Evolutionary conservation across 2,888 invertebrate genomes (phyloP), one percentile per base, ranked within the genome.

Genomic region (Eupsilia transversa): DNA sequence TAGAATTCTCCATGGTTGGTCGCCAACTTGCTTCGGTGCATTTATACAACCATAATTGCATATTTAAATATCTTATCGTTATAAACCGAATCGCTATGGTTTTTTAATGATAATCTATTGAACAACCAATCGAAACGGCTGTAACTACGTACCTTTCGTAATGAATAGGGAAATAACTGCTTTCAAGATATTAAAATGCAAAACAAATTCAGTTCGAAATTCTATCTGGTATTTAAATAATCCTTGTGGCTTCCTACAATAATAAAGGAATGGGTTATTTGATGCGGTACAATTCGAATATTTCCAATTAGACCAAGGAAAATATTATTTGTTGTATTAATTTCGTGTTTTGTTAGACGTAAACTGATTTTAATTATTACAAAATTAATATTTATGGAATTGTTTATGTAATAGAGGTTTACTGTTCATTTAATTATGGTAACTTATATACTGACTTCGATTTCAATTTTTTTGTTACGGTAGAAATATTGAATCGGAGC

Each of bases 31-130:
- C 60, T 57, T 70, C 63, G 43, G 66, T 27, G 49, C 79, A 74
- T 72, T 78, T 54, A 60, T 33, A 60, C n/a, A 67, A 72, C 54
- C 60, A 63, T 71, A 61, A 83, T 63, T 69, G 79, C 33, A 70
- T 79, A 82, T 79, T 70, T 72, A 63, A 72, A 70, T 69, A 69
- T 69, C 14, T 17, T 14, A 57, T 59, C 17, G 27, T 41, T 38
- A 65, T 69, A 71, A 65, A 72, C 38, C n/a, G 30, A 66, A 74
- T 65, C 30, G n/a, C 70, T 57, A 65, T 78, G 43, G 35, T 35
- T 61, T 69, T 68, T 78, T 82, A 82, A 78, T 74, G 60, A 69
- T 74, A 74, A 74, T 60, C 61, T 23, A 52, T 74, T 79, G 57
- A 33, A 59, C 30, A 66, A 59, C 17, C 41, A 20, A 49, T 69